Evolutionary conservation across 1,140 invertebrate genomes (phyloP).

Genomic region (Aphis gossypii): DNA sequence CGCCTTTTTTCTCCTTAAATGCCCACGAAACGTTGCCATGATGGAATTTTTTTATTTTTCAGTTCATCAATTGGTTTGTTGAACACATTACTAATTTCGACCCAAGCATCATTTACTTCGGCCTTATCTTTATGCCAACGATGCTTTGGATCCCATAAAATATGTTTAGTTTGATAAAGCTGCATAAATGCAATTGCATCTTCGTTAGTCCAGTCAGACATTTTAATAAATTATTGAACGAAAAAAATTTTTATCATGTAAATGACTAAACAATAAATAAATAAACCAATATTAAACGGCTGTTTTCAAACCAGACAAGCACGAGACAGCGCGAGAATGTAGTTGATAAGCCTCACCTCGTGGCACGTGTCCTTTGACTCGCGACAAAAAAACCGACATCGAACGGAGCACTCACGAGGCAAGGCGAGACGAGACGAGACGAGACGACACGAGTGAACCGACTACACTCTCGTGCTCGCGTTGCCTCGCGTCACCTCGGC

Average conservation of each 20-base stretch:
- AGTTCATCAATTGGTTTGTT: not conserved
- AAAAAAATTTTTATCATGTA: not conserved
- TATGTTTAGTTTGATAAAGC: conserved; percentile 19
- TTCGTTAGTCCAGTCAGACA: conserved; percentile 45
- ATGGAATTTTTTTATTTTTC: conserved; percentile 48
- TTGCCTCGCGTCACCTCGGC: no score
- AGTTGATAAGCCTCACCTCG: no score
- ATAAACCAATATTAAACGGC: conserved; percentile 12
- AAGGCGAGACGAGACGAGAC: no score
- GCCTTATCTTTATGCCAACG: not conserved
- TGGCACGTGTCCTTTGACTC: no score
- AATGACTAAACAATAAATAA: not conserved
- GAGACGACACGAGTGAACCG: no score
- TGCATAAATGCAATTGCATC: conserved; percentile 14
- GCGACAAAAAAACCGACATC: no score
- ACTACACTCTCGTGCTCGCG: no score
- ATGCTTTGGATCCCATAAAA: conserved; percentile 42
- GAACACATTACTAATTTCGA: not conserved
- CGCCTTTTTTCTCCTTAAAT: no score
- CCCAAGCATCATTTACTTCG: conserved; percentile 36
- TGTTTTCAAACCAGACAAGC: not conserved
- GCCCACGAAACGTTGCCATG: not conserved
- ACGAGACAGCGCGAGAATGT: no score
- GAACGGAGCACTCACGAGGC: no score
- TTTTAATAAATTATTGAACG: conserved; percentile 22